phyloP scores from a whole-genome alignment of 2,113 vertebrate genomes.

The Oreocharis arfaki region DNA sequence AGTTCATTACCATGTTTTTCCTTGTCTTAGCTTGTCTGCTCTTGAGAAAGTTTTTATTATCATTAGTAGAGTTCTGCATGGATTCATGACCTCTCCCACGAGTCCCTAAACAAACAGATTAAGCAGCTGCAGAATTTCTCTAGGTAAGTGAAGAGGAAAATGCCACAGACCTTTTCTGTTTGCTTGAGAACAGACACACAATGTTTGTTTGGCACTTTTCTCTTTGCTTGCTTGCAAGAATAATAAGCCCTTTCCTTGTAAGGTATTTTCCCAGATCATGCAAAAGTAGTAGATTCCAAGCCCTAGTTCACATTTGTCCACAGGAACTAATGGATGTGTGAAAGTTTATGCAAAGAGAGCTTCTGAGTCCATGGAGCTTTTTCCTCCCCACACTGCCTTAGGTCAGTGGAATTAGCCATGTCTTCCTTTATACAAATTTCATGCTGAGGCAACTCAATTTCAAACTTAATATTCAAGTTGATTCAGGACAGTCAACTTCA shows the following conservation, averaged over 20 bases:
- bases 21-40: background rate
- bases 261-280: background rate
- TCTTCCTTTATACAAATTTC: background rate
- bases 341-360: background rate
- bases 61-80: background rate
- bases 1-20: background rate
- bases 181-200: background rate
- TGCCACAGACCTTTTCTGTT: background rate
- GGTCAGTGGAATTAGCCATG: background rate
- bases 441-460: background rate
- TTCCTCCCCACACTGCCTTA: background rate
- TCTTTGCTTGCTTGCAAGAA: background rate
- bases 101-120: background rate
- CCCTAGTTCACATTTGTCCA: background rate
- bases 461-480: background rate
- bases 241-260: background rate
- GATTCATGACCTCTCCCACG: background rate
- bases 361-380: background rate
- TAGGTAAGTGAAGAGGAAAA: background rate
- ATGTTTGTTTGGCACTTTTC: background rate
- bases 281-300: background rate
- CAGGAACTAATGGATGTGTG: background rate
- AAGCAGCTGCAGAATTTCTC: background rate
- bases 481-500: background rate
- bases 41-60: background rate